A percentile compares a stretch with the other conserved stretches of the same genome.
Evolutionary conservation across 2,797 vertebrate species (phyloP).

Genomic region (Lithobates pipiens): DNA sequence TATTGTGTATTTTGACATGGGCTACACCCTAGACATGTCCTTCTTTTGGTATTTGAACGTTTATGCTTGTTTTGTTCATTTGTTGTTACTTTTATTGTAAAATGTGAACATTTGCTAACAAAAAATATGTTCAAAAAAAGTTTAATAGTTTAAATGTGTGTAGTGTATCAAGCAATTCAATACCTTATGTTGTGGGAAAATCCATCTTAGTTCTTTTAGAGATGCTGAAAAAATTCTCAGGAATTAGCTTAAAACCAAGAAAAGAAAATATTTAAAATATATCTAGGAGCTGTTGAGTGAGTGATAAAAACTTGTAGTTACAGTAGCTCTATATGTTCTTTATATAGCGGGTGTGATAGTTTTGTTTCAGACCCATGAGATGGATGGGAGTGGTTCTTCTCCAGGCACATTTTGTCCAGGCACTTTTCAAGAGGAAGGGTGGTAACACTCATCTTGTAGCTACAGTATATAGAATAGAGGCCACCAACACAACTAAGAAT

Average conservation of each 20-base stretch:
- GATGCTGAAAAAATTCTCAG: slow-evolving; percentile 29
- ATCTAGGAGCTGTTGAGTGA: not conserved
- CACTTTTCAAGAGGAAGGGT: not conserved
- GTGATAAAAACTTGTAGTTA: not conserved
- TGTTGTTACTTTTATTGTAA: too few species aligned
- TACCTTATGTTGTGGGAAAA: slow-evolving; percentile 29
- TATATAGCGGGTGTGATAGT: not conserved
- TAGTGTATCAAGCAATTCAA: not conserved
- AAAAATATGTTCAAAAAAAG: not conserved
- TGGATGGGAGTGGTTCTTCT: not conserved
- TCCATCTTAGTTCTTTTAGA: slow-evolving; percentile 21
- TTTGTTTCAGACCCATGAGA: not conserved
- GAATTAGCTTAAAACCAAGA: slow-evolving; percentile 32
- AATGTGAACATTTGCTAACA: too few species aligned
- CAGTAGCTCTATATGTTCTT: not conserved
- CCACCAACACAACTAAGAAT: not conserved
- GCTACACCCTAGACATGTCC: too few species aligned
- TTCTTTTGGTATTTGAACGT: too few species aligned
- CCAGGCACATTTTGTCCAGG: not conserved
- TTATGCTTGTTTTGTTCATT: too few species aligned
- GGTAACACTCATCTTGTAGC: not conserved
- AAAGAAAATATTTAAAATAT: slow-evolving; percentile 44
- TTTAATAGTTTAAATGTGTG: not conserved
- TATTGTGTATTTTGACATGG: too few species aligned
- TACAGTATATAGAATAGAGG: not conserved